Evolutionary conservation across 2,888 invertebrate genomes (phyloP), one percentile per base, ranked within the genome.

Genomic region (Eupithecia tripunctaria): DNA sequence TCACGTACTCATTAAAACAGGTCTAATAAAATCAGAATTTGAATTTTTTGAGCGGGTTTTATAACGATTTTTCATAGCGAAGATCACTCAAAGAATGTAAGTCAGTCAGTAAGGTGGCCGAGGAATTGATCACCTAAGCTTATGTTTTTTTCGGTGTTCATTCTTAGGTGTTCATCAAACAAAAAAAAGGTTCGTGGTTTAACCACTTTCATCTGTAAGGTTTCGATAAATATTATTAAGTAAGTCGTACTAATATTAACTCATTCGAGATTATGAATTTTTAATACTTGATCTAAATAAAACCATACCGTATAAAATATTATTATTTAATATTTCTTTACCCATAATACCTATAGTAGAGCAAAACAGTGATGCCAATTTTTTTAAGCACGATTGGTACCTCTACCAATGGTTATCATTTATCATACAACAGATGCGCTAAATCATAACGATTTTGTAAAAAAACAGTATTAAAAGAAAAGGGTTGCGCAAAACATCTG

Each of bases 401-500:
- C 21, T 51, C 2, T 51, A 51, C 21, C 21, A 51, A 36, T 62
- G 36, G 14, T 15, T 21, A 32, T 29, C 2, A 3, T 29, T 29
- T 2, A 62, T 67, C n/a, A 21, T 62, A 21, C 25, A 67, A 78
- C 82, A 84, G 82, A 82, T 84, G 71, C 62, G 51, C 36, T 43
- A 29, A 63, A 60, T 27, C 62, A 71, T 47, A 60, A 25, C 47
- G 25, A 62, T 47, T 15, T 51, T 51, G 32, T 6, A 32, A 43
- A 68, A 41, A 68, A 66, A 43, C 36, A 73, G 59, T 72, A 71
- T 74, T 72, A 71, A 81, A 80, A 76, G 67, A 80, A 87, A 90
- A 88, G 89, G 89, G 89, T 90, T 87, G 78, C 78, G 73, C 79
- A 80, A 62, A 79, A 79, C 85, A 84, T 85, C 80, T 85, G 82